Evolutionary conservation across 1,140 invertebrate species (phyloP).

Genomic region (Atta cephalotes): DNA sequence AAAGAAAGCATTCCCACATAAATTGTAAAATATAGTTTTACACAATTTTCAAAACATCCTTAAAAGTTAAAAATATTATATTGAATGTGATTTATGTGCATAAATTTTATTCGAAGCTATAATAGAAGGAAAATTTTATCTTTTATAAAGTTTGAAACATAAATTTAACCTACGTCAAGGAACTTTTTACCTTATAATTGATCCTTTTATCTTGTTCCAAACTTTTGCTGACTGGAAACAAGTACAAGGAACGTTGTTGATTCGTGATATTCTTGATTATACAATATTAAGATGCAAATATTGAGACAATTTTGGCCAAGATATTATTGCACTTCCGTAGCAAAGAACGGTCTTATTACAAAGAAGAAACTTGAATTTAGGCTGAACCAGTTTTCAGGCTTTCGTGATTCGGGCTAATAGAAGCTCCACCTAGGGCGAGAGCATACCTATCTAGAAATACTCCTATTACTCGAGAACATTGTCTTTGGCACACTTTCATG

Average conservation of each 20-base stretch:
- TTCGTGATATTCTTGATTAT: conserved; percentile 6
- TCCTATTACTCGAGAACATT: conserved; percentile 28
- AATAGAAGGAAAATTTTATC: background rate
- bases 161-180: conserved; percentile 1
- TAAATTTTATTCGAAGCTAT: background rate
- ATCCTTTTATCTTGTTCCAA: conserved; percentile 17
- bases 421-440: conserved; percentile 37
- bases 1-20: background rate
- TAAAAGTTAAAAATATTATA: background rate
- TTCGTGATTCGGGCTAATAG: conserved; percentile 50
- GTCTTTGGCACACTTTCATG: conserved; percentile 52
- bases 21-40: conserved; percentile 12
- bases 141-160: background rate
- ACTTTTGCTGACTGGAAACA: conserved; percentile 2
- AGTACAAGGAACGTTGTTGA: background rate
- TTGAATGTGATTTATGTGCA: background rate
- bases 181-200: conserved; percentile 40
- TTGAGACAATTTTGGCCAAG: background rate
- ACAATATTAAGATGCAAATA: background rate
- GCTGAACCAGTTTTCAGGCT: conserved; percentile 34
- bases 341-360: background rate
- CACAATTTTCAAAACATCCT: background rate
- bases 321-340: background rate
- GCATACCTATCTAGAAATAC: conserved; percentile 15
- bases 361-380: conserved; percentile 8